Base-by-base conservation (phyloP, 1,140 invertebrate species). In the Prorops nasuta region DNA sequence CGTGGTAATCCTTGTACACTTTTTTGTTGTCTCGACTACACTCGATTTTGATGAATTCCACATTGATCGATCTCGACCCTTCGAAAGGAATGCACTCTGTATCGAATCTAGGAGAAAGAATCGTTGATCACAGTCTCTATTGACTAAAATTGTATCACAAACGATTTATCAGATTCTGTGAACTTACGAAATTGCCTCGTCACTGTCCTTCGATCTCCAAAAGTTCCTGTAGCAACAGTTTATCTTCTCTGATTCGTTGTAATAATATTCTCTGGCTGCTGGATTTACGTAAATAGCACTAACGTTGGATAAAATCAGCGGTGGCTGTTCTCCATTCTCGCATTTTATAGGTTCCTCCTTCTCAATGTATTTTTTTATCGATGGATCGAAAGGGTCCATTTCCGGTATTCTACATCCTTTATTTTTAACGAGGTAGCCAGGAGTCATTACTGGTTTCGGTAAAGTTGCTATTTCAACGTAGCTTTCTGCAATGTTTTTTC, bases 341-440 rank as follows among this genome's bases (percentile, higher is more conserved):
- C 67, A 84, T 34, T 55, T 61, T 32, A 79, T 69, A 18, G 61
- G 72, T 44, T 67, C 69, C 35, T 59, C 69, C 16, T 68, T 60
- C n/a, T 66, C 49, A 44, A 81, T 74, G 43, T 77, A 82, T 31
- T 69, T 64, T 18, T 69, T 72, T 16, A 85, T 77, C 12, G 72
- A 77, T 36, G 70, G 67, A 67, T 92, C 87, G 39, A 84, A 84
- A 0, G 89, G 84, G 55, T 87, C 83, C 42, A 94, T 78, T 8
- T 84, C 82, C 1, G 91, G 89, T 56, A 94, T 91, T 3, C 84
- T 83, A 67, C 92, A 95, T 16, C 89, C 87, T 7, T 80, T 72
- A 1, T 86, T 90, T 55, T 86, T 81, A n/a, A 93, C 83, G 1
- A 84, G 35, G 54, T 77, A 83, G 1, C 78, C 78, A 12, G 62